Conservation (phyloP, 2,113 vertebrate genomes). For the Ursus arctos region DNA sequence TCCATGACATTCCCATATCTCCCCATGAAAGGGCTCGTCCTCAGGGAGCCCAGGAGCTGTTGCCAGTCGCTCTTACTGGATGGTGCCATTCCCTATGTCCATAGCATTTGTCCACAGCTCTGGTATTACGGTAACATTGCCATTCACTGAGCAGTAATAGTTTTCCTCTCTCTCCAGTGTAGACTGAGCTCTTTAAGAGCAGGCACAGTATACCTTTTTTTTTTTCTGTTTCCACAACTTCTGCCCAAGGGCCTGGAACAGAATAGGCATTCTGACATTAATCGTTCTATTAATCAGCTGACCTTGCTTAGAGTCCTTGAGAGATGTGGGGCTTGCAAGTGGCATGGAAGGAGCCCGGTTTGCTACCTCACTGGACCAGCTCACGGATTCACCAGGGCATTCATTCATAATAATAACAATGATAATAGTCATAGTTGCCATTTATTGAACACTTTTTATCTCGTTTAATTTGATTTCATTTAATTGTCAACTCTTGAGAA, state of each 20-base stretch:
- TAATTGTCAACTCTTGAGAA: not conserved
- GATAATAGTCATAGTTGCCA: not conserved
- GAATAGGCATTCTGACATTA: not conserved
- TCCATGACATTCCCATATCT: not conserved
- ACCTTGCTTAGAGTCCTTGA: conserved; percentile 2
- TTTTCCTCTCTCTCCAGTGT: not conserved
- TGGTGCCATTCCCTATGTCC: not conserved
- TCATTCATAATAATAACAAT: not conserved
- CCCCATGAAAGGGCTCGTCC: not conserved
- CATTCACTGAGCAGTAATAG: not conserved
- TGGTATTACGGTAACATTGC: not conserved
- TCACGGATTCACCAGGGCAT: not conserved
- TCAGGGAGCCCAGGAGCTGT: not conserved
- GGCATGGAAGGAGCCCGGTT: not conserved
- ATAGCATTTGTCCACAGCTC: not conserved
- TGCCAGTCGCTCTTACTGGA: not conserved
- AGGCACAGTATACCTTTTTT: not conserved
- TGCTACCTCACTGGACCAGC: not conserved
- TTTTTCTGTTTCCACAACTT: not conserved
- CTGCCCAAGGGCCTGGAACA: not conserved
- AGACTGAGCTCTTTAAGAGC: not conserved
- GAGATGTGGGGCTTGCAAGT: not conserved
- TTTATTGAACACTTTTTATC: not conserved
- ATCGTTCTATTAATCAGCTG: not conserved
- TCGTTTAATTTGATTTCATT: conserved; percentile 31